Percentiles rank a stretch among this genome's conserved stretches.
These are phyloP conservation scores for Epinephelus fuscoguttatus DNA, from an alignment of 2,113 vertebrate genomes.

Conservation along the genomic window DNA sequence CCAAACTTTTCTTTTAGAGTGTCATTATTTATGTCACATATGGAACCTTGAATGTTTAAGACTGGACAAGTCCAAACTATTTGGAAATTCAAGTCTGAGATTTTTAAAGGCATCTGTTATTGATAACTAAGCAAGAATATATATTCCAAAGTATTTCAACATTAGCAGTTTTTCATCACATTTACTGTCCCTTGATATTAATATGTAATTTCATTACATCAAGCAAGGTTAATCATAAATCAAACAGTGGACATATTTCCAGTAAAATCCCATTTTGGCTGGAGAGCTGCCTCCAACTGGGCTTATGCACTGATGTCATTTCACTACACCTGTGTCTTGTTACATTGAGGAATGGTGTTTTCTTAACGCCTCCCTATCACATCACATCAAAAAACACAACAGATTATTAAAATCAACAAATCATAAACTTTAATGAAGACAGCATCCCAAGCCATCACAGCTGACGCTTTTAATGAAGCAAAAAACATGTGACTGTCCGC, in stretches of 20 bases:
- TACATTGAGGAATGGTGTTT: conserved; percentile 46
- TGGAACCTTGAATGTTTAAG: neutral
- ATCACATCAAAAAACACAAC: conserved; percentile 57
- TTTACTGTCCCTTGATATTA: conserved; percentile 17
- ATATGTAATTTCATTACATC: conserved; percentile 30
- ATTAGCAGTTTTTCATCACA: conserved; percentile 29
- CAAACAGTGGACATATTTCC: neutral
- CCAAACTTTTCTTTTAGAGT: neutral
- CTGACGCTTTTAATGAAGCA: conserved; percentile 71
- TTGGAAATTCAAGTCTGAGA: conserved; percentile 4
- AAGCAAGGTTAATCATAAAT: conserved; percentile 25
- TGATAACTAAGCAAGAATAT: conserved; percentile 13
- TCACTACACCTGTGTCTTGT: conserved; percentile 68
- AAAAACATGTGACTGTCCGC: conserved; percentile 19
- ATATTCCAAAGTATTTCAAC: conserved; percentile 18
- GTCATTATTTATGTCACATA: neutral
- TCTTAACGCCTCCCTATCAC: conserved; percentile 36
- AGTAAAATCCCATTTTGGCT: conserved; percentile 48
- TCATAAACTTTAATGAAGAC: conserved; percentile 71
- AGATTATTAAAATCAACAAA: conserved; percentile 77
- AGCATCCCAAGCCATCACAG: conserved; percentile 47
- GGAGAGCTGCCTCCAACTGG: conserved; percentile 26
- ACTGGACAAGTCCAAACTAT: conserved; percentile 8
- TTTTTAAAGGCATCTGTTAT: conserved; percentile 28
- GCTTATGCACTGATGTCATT: conserved; percentile 64